Base-by-base conservation (phyloP, 1,140 invertebrate species). In the Achatina immaculata region DNA sequence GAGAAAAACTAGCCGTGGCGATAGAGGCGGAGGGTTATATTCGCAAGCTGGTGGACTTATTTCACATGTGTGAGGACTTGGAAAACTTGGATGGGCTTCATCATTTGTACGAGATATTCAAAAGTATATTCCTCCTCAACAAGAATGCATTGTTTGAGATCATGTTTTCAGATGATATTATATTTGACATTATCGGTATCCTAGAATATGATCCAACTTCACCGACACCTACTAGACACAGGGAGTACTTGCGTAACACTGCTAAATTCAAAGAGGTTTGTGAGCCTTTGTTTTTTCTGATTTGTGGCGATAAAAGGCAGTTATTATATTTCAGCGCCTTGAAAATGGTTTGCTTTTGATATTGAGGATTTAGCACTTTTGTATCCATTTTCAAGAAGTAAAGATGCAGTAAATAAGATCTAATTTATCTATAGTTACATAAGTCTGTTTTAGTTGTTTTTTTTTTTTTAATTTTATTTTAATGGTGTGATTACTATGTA, bases 161-260 rank as follows among this genome's bases (percentile, higher is more conserved):
- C 83, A 97, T 99, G 95, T 98, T 99, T 93, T 95, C 91, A n/a
- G 93, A 94, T 68, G 97, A 99, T 86, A 95, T 95, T 68, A 98
- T 99, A 89, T 98, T 99, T 91, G 97, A 99, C 93, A 97, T 99
- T 69, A 96, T 99, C 72, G 99, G 99, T 24, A 99, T 98, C 92
- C 92, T 99, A 80, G 99, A 99, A 89, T 99, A 99, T 90, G 98
- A 99, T 92, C 97, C 98, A 6, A 94, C 94, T 84, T 80, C 86
- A 95, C 95, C 43, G 43, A 84, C 87, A 80, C 89, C 88, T 48
- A 85, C 85, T 21, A 89, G 89, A 85, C 99, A 99, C 92, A 94
- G 99, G 86, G 96, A 99, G 88, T 99, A 99, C 92, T 93, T 99
- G 80, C 95, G 95, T 88, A 95, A 97, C 89, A 94, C 88, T 90